Conservation (phyloP, 2,113 vertebrate genomes). For the Thryonomys swinderianus region DNA sequence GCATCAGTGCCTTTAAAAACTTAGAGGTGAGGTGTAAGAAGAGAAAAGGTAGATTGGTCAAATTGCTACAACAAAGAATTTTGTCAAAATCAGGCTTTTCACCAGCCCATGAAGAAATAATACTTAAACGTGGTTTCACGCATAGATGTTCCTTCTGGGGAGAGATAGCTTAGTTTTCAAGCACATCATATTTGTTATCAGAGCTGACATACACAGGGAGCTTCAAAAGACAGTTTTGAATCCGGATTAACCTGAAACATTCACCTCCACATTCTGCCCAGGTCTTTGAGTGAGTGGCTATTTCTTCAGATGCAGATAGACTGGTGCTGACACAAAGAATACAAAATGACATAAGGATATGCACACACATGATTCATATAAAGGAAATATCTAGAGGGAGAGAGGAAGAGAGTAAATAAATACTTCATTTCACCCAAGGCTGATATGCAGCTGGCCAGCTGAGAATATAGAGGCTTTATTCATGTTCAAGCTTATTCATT, state of each 20-base stretch:
- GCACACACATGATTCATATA: background rate
- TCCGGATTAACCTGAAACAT: background rate
- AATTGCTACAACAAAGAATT: background rate
- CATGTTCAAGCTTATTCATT: background rate
- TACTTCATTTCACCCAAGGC: background rate
- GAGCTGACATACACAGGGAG: background rate
- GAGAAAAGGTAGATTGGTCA: background rate
- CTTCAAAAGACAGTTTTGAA: background rate
- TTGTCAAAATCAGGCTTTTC: background rate
- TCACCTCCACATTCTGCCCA: background rate
- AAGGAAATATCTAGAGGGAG: background rate
- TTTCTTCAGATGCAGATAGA: background rate
- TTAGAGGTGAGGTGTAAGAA: fast-evolving
- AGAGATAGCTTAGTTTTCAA: background rate
- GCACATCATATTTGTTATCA: background rate
- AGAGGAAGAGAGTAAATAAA: slow-evolving; percentile 8
- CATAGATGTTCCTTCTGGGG: background rate
- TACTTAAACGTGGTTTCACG: background rate
- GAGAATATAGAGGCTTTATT: background rate
- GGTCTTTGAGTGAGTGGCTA: background rate
- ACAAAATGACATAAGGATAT: background rate
- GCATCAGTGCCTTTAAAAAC: background rate
- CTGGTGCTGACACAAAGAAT: background rate
- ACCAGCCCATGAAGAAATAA: background rate
- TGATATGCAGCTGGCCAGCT: background rate